These are phyloP conservation scores for Sphaeridia pumilis DNA, from an alignment of 2,888 invertebrate genomes.

Conservation along the genomic window DNA sequence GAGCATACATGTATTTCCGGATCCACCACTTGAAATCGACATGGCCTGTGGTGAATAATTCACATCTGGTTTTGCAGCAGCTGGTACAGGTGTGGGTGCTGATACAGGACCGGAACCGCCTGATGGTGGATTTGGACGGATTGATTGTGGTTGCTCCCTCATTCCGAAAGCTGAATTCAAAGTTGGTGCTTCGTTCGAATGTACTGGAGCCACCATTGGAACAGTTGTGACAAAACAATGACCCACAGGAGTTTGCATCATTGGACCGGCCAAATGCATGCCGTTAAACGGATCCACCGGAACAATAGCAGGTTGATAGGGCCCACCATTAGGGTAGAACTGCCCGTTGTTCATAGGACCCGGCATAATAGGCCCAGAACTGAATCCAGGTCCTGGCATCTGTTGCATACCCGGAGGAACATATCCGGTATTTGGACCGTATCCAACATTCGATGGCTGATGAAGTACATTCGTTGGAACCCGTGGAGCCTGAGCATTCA, in stretches of 20 bases:
- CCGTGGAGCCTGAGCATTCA: constrained; percentile 13
- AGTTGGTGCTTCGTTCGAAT: neutral
- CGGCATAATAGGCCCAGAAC: no score
- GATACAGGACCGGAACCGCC: neutral
- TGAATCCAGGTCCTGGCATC: no score
- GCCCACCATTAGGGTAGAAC: no score
- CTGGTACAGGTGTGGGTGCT: neutral
- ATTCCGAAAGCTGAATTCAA: neutral
- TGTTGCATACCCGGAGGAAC: no score
- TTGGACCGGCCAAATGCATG: neutral
- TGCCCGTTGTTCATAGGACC: no score
- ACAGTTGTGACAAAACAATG: neutral
- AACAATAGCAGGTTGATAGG: no score
- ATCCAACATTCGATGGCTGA: no score
- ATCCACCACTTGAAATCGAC: constrained; percentile 27
- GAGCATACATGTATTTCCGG: no score
- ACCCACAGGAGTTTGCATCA: neutral
- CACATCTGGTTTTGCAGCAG: neutral
- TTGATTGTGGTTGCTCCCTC: constrained; percentile 9
- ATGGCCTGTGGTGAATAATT: constrained; percentile 23
- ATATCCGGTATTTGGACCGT: no score
- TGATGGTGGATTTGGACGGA: neutral
- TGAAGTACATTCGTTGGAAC: constrained; percentile 10
- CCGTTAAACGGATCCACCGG: no score
- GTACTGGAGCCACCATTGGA: neutral